Evolutionary conservation across 2,888 invertebrate species (phyloP).

Genomic region (Sepioteuthis lessoniana): DNA sequence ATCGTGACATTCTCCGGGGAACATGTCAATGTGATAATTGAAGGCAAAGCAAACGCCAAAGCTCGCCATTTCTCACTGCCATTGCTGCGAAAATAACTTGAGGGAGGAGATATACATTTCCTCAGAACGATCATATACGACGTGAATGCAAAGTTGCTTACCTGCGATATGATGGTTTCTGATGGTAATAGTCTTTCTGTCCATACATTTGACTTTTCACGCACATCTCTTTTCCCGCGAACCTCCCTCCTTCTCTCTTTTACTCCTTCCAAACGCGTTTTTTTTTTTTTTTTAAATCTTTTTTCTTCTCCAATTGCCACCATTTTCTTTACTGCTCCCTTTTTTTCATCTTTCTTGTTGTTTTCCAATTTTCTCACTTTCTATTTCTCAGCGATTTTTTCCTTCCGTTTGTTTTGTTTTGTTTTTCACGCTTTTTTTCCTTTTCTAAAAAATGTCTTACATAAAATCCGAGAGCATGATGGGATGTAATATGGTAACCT

Average conservation of each 20-base stretch:
- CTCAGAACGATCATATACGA: not conserved
- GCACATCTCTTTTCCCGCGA: not conserved
- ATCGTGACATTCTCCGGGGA: not conserved
- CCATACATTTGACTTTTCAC: not conserved
- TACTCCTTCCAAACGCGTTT: not conserved
- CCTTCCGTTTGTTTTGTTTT: too few species aligned
- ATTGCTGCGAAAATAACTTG: not conserved
- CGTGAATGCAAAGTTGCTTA: not conserved
- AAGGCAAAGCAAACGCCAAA: not conserved
- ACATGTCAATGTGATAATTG: not conserved
- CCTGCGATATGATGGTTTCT: not conserved
- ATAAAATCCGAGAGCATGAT: not conserved
- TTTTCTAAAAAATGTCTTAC: not conserved
- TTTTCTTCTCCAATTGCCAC: not conserved
- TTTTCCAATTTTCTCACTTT: not conserved
- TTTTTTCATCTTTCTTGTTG: not conserved
- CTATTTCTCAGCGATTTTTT: not conserved
- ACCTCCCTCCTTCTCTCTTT: not conserved
- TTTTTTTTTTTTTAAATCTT: too few species aligned
- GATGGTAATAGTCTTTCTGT: not conserved
- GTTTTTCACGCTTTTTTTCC: not conserved
- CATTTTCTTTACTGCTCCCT: not conserved
- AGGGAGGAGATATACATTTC: not conserved
- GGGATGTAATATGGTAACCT: conserved; percentile 33
- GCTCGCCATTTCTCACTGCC: not conserved